Conservation (phyloP, 2,888 invertebrate genomes). For the Ectobius pallidus region DNA sequence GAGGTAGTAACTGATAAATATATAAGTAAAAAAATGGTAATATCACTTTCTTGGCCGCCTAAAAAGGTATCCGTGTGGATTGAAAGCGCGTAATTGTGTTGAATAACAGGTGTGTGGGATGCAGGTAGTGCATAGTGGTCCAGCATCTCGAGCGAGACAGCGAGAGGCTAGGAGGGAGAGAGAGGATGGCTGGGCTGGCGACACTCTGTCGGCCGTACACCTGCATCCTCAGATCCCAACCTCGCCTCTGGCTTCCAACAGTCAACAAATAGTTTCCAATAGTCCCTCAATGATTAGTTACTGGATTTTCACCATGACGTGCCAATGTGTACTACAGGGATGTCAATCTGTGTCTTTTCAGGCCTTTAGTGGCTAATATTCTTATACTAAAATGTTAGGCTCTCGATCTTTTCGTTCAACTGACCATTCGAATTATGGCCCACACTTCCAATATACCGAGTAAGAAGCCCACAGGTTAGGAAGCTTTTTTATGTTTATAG, state of each 20-base stretch:
- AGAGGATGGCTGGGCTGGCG: not conserved
- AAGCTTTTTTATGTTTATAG: no score
- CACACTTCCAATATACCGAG: no score
- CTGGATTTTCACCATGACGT: not conserved
- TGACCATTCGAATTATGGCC: no score
- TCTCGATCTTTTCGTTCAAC: no score
- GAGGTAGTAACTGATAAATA: no score
- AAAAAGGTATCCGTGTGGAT: no score
- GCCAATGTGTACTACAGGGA: not conserved
- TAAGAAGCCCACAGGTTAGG: no score
- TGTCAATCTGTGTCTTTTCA: not conserved
- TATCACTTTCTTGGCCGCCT: no score
- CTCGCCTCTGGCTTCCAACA: constrained; percentile 14
- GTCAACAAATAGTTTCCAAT: constrained; percentile 18
- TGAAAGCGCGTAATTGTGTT: no score
- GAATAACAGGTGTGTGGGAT: constrained; percentile 3
- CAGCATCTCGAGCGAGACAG: constrained; percentile 4
- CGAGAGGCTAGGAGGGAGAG: not conserved
- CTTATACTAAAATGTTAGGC: no score
- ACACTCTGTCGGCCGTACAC: constrained; percentile 17
- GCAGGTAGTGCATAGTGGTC: not conserved
- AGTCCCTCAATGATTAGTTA: not conserved
- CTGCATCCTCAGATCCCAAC: constrained; percentile 7
- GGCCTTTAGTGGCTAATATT: no score
- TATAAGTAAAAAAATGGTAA: no score